Evolutionary conservation across 2,113 vertebrate genomes (phyloP).

Genomic region (Ranitomeya variabilis): DNA sequence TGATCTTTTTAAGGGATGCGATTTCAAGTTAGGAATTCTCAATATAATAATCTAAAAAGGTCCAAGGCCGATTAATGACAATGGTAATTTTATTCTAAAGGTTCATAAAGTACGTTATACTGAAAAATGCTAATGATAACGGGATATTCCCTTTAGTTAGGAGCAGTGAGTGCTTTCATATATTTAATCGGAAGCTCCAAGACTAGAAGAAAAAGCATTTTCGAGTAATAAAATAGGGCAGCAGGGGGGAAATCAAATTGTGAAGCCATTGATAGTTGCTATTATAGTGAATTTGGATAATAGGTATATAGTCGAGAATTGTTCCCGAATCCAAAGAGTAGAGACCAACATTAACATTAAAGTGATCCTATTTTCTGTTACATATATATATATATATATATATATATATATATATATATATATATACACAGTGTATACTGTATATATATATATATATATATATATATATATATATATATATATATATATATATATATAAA

Average conservation of each 20-base stretch:
- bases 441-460: too few species aligned
- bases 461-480: too few species aligned
- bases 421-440: too few species aligned
- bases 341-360: too few species aligned
- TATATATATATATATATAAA: too few species aligned
- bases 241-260: background rate
- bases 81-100: background rate
- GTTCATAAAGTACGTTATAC: background rate
- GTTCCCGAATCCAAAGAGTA: too few species aligned
- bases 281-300: background rate
- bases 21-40: background rate
- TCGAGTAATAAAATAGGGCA: background rate
- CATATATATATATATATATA: too few species aligned
- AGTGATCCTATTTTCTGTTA: too few species aligned
- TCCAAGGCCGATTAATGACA: background rate
- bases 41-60: background rate
- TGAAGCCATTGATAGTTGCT: background rate
- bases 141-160: background rate
- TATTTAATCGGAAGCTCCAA: background rate
- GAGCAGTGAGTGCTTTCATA: background rate
- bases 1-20: background rate
- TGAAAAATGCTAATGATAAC: background rate
- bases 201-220: background rate
- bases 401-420: too few species aligned
- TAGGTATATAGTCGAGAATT: background rate